Evolutionary conservation across 2,113 vertebrate genomes (phyloP).

Genomic region (Ictidomys tridecemlineatus): DNA sequence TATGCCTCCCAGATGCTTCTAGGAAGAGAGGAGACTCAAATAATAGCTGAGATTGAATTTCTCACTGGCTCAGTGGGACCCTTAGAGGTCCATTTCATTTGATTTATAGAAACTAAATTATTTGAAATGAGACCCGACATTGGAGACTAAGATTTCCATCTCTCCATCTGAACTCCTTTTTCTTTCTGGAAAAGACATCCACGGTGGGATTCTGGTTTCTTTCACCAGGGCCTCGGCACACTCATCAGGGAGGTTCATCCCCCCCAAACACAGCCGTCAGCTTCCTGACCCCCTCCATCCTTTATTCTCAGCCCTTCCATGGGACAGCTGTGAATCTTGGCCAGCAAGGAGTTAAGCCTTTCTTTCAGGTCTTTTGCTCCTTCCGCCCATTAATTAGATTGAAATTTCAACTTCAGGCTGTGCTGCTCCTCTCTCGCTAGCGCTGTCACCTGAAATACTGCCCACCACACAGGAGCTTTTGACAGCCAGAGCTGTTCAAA

Average conservation of each 20-base stretch:
- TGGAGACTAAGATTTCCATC: constrained; percentile 37
- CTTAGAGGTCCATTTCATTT: background rate
- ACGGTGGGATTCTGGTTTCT: background rate
- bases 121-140: constrained; percentile 35
- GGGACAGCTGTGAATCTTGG: no score
- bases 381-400: constrained; percentile 65
- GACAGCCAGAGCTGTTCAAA: constrained; percentile 57
- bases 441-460: constrained; percentile 57
- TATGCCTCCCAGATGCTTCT: background rate
- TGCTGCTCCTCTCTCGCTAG: constrained; percentile 31
- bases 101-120: constrained; percentile 10
- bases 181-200: background rate
- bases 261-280: background rate
- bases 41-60: constrained; percentile 4
- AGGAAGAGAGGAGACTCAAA: background rate
- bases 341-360: constrained; percentile 28
- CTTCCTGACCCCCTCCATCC: background rate
- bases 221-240: background rate
- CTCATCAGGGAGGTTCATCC: background rate
- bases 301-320: background rate
- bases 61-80: background rate
- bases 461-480: constrained; percentile 22
- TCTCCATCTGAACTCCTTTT: background rate
- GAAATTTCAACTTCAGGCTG: constrained; percentile 65
- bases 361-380: constrained; percentile 14